Evolutionary conservation across 2,113 vertebrate genomes (phyloP), one percentile per base, ranked within the genome.

Genomic region (Pomatorhinus ruficollis): DNA sequence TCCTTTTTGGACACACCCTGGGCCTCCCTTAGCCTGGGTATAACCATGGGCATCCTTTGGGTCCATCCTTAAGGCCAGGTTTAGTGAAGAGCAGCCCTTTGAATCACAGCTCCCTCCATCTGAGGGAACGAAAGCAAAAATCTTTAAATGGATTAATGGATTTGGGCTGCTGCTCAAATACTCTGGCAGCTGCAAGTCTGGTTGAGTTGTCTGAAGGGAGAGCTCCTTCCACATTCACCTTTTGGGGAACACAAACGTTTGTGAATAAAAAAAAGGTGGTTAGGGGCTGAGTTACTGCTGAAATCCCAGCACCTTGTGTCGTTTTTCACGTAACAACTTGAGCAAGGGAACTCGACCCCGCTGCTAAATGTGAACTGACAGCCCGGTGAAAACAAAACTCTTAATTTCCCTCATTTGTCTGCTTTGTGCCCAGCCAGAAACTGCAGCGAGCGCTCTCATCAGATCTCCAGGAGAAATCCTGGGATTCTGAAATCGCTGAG

Each of bases 401-500:
- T 89, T 91, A 30, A 28, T 84, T 84, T 93, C 47, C 42, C 94
- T 89, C 85, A 25, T 87, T 81, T 79, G 66, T 87, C 91, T 92
- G 93, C 87, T 81, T 89, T 75, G 82, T 59, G 33, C 39, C 50
- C 91, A 75, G 95, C 77, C 96, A 97, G 93, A 72, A 95, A 91
- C 88, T 79, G 70, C 39, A 2, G 85, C 31, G 91, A 96, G 81
- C 45, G 88, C 90, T 95, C 97, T 93, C 75, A 47, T 84, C 85
- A 63, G 79, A 89, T 94, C 93, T 92, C 35, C 71, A 74, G 44
- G 93, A 97, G 97, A 96, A 97, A 97, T 94, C 95, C 94, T 45
- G 86, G 97, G 96, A 92, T 94, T 93, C 96, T 89, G 24, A 94
- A 96, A 91, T 81, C 92, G 97, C 97, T 97, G 97, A 97, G 97